Percentiles rank a stretch among this genome's conserved stretches.
These are phyloP conservation scores for Paramormyrops kingsleyae DNA, from an alignment of 2,113 vertebrate genomes.

Conservation along the genomic window DNA sequence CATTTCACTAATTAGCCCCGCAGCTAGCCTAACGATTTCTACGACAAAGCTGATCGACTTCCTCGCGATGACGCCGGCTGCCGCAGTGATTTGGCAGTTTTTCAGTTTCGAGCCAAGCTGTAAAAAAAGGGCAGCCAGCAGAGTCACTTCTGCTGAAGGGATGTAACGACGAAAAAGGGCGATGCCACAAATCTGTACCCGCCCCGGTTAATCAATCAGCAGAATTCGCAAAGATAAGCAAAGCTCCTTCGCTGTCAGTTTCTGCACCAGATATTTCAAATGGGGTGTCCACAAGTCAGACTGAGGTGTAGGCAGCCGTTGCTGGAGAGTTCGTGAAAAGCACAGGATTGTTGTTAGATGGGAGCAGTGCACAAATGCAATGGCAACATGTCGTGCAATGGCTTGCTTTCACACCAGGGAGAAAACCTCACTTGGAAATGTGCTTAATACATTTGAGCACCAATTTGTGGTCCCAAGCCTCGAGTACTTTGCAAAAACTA, in stretches of 20 bases:
- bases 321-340: not conserved
- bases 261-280: not conserved
- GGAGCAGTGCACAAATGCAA: not conserved
- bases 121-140: not conserved
- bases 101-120: not conserved
- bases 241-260: not conserved
- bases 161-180: not conserved
- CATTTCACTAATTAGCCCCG: not conserved
- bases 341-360: not conserved
- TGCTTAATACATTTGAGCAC: not conserved
- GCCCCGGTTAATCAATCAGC: not conserved
- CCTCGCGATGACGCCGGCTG: not conserved
- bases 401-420: not conserved
- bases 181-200: not conserved
- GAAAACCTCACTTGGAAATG: not conserved
- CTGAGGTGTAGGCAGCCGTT: not conserved
- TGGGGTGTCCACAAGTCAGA: not conserved
- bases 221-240: not conserved
- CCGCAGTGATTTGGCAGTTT: not conserved
- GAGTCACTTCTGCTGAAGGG: not conserved
- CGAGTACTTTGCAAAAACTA: not conserved
- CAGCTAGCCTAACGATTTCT: not conserved
- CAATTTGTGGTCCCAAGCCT: not conserved
- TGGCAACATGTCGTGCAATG: not conserved
- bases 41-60: not conserved